Evolutionary conservation across 2,113 vertebrate genomes (phyloP), one percentile per base, ranked within the genome.

Genomic region (Lophotis ruficrista): DNA sequence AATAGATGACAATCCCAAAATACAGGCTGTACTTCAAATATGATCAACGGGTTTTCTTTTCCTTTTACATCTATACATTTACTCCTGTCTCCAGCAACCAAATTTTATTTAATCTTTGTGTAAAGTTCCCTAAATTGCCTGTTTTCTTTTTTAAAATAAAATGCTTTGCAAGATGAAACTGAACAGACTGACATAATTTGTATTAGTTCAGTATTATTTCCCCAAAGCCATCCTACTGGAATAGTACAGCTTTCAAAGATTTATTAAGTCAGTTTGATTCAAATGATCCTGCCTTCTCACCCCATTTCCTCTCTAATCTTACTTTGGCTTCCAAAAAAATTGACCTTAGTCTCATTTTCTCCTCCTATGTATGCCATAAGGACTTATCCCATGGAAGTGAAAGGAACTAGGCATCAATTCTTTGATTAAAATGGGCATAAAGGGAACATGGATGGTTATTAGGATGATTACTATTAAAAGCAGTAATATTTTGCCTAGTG

Each of bases 1-100:
- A 98, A 97, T 97, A 97, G 90, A 97, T 95, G 96, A 96, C 96
- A 98, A 97, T 95, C 89, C 82, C 73, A 98, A 98, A 98, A 97
- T 94, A 94, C 88, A 96, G 70, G 89, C 96, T 93, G 93, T 95
- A 92, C 83, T 92, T 96, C 78, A 84, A 96, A 88, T 89, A 93
- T 89, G 89, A 95, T 96, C 92, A 95, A 78, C 7, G 48, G 33
- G 38, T 58, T 72, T 91, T 81, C 87, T 75, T 78, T 15, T 83
- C n/a, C 28, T 86, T 91, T 84, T 92, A 75, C 25, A 84, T 68
- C 76, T 75, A 60, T 85, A 75, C 7, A 58, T 92, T 93, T 95
- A 62, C 88, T 90, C 41, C 92, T 86, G 64, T 79, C 69, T 80
- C 13, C 64, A 95, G 58, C n/a, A 86, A 88, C 51, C 24, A 84